Base-by-base conservation (phyloP, 1,140 invertebrate genomes). In the Drosophila chauvacae region DNA sequence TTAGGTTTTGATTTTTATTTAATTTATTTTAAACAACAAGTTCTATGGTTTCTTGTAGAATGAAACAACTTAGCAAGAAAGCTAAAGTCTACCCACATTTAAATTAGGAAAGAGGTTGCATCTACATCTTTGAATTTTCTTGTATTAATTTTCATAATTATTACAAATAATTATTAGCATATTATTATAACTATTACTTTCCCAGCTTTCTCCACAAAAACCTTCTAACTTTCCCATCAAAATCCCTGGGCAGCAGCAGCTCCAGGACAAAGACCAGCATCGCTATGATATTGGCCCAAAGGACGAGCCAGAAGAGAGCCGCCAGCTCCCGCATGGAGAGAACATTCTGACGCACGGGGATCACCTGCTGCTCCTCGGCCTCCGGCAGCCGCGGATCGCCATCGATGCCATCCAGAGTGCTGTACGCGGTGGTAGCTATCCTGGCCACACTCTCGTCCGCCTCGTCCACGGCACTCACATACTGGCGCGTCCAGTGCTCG, bases 401-500 rank as follows among this genome's bases (percentile, higher is more conserved):
- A 9, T 76, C 76, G 33, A 53, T 33, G 0, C 71, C 70, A 6
- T 88, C 69, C 14, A 80, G 7, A 0, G 66, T 73, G 9, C 51
- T 66, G 14, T 74, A 88, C 9, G 68, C 26, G 0, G 80, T 79
- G 11, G 63, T 28, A 1, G 73, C 50, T 0, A 87, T 74, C 2
- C 73, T 64, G 39, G 74, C 53, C n/a, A 78, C 68, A 48, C 78
- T 80, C 63, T 90, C 74, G 18, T 85, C 85, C 7, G 58, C 14
- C 44, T 76, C 78, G 13, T 90, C 85, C 23, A 90, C 66, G 9
- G 85, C 78, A 28, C 85, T 85, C 4, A 90, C 85, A 70, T 85
- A 90, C 18, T 64, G 69, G 1, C 86, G 70, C 20, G 81, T 90
- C 85, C 85, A 90, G 47, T 90, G 85, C 71, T 90, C 78, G 3